Evolutionary conservation across 2,888 invertebrate species (phyloP).

Genomic region (Agapetus fuscipes): DNA sequence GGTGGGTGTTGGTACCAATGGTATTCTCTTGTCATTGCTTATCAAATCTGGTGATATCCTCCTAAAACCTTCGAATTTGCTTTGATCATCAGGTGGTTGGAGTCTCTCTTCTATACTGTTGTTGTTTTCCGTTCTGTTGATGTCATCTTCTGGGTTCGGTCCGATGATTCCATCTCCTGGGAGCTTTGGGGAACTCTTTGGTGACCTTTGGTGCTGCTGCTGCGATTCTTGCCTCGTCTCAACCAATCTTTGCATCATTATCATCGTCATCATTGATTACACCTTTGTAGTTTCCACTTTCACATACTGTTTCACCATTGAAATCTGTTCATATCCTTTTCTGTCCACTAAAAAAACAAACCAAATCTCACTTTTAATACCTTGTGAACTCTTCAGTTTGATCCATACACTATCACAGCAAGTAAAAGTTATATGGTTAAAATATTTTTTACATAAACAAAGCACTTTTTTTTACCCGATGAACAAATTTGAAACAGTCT

Average conservation of each 20-base stretch:
- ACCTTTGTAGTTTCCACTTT: no score
- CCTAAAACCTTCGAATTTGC: slow-evolving; percentile 16
- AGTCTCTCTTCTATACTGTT: slow-evolving; percentile 13
- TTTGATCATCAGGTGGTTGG: slow-evolving; percentile 12
- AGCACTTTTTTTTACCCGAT: no score
- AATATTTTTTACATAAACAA: no score
- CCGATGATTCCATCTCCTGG: slow-evolving; percentile 11
- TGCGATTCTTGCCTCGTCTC: slow-evolving; percentile 24
- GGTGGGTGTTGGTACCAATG: slow-evolving; percentile 5
- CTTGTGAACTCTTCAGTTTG: no score
- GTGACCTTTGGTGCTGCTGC: slow-evolving; percentile 8
- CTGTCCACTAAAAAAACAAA: no score
- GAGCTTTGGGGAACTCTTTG: slow-evolving; percentile 13
- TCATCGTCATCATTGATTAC: slow-evolving; percentile 37
- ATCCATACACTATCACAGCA: no score
- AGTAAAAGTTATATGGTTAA: no score
- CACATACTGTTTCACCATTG: no score
- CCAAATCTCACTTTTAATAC: no score
- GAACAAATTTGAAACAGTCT: no score
- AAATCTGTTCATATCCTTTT: no score
- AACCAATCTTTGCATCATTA: slow-evolving; percentile 38
- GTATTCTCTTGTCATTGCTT: slow-evolving; percentile 10
- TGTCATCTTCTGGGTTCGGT: slow-evolving; percentile 2
- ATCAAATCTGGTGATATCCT: slow-evolving; percentile 16
- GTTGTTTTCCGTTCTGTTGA: slow-evolving; percentile 14